Evolutionary conservation across 1,140 invertebrate species (phyloP), one percentile per base, ranked within the genome.

Genomic region (Heliconius himera): DNA sequence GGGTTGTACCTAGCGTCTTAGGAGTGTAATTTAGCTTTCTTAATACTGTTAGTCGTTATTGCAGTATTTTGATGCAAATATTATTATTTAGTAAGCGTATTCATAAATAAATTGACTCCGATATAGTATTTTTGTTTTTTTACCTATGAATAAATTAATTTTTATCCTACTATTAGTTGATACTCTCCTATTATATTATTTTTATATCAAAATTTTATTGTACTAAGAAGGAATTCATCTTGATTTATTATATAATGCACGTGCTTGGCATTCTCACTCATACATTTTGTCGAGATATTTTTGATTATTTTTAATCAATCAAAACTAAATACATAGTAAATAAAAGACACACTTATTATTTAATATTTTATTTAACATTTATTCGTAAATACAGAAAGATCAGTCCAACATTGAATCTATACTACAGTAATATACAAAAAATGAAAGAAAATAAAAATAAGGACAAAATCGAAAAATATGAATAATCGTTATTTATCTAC

Each of bases 41-140:
- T 86, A 86, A 87, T 91, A 94, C 91, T 89, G 88, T 91, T 94
- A 92, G 91, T 91, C 89, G 91, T 93, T 93, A 89, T 91, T 93
- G 89, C 93, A 93, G 91, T 94, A 93, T 94, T 94, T 91, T 89
- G 88, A 93, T 93, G 93, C 91, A 93, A 93, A 93, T 93, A 93
- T 94, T 92, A 90, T 92, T 91, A 92, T 90, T 93, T 88, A 88
- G 89, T 93, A 93, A 92, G 90, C 90, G 90, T 94, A 93, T 93
- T 92, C 88, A 82, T 93, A 92, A 94, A 94, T 94, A 94, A 93
- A 94, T 94, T 93, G 91, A 94, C 90, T 93, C 91, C 87, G 88
- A 91, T 91, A 91, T 90, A 92, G 87, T 88, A 75, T 82, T 76
- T 76, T 74, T 76, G 81, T 82, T 84, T 85, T 87, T 51, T 90